These are phyloP conservation scores for Eutolmus rufibarbis DNA, from an alignment of 2,888 invertebrate genomes.

Conservation along the genomic window DNA sequence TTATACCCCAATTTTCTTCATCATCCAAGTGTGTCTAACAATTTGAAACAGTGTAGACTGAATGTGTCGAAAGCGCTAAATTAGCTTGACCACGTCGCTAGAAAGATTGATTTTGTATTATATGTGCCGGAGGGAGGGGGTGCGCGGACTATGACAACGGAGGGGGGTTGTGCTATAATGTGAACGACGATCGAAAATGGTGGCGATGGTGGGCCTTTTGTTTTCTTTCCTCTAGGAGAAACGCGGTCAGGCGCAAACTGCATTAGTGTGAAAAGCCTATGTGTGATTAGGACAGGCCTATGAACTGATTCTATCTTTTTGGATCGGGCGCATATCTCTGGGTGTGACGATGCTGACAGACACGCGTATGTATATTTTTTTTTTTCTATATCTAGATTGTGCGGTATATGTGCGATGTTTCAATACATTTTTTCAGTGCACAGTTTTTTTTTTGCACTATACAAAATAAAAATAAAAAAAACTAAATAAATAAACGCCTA, in stretches of 20 bases:
- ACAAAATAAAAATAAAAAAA: neutral
- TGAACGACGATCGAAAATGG: neutral
- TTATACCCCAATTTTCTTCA: neutral
- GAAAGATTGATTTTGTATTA: constrained; percentile 9
- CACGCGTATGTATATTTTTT: neutral
- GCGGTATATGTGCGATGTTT: neutral
- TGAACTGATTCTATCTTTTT: neutral
- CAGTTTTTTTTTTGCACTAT: neutral
- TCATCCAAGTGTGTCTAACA: neutral
- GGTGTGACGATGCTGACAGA: neutral
- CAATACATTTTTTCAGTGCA: neutral
- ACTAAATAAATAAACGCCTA: neutral
- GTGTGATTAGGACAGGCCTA: constrained; percentile 42
- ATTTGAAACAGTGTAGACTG: neutral
- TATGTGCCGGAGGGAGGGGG: neutral
- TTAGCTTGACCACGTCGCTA: neutral
- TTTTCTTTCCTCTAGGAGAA: constrained; percentile 1
- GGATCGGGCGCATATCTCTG: neutral
- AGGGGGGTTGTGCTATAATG: neutral
- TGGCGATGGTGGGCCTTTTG: neutral
- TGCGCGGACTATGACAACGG: neutral
- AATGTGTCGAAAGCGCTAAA: constrained; percentile 7
- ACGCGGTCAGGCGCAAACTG: constrained; percentile 45
- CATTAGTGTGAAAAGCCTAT: constrained; percentile 41
- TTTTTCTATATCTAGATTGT: neutral